Base-by-base conservation (phyloP, 1,140 invertebrate genomes). In the Tachypleus tridentatus region DNA sequence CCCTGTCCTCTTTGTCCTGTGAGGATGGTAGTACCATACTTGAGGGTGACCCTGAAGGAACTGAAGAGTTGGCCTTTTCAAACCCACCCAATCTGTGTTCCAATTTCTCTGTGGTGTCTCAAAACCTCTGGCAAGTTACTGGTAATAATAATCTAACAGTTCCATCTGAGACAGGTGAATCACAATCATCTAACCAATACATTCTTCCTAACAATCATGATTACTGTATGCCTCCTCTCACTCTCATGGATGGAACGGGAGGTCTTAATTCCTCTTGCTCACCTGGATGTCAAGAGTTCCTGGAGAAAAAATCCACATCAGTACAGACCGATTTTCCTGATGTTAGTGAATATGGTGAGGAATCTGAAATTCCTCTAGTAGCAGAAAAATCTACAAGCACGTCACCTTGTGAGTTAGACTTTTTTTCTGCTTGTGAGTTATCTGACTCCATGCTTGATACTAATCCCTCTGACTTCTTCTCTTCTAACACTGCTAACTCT, bases 121-220 rank as follows among this genome's bases (percentile, higher is more conserved):
- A 29, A 29, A 29, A 29, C 29, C 29, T 29, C 29, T 29, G 29
- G 29, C 29, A 29, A 29, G 29, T 29, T 29, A 29, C 29, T 29
- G 29, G 29, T 29, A 29, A 29, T 29, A 29, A 29, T 29, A 29
- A 29, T 29, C 29, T 29, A 29, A 29, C 29, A 29, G 29, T 29
- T 29, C 29, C 29, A 29, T 29, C 2, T 29, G 29, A 29, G 29
- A 29, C 29, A 29, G 29, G 29, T 29, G 29, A 29, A 29, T 29
- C 29, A 29, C 29, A 3, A 9, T 52, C 52, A 6, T 29, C 10
- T 48, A 64, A 64, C n/a, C 11, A 59, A n/a, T 62, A 49, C 52
- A 10, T 51, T 48, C 57, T 48, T n/a, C 63, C 63, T 3, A 64
- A 64, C 63, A 60, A 64, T 52, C 64, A 65, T 54, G 59, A 65